Evolutionary conservation across 2,888 invertebrate species (phyloP).

Genomic region (Amblyteles armatorius): DNA sequence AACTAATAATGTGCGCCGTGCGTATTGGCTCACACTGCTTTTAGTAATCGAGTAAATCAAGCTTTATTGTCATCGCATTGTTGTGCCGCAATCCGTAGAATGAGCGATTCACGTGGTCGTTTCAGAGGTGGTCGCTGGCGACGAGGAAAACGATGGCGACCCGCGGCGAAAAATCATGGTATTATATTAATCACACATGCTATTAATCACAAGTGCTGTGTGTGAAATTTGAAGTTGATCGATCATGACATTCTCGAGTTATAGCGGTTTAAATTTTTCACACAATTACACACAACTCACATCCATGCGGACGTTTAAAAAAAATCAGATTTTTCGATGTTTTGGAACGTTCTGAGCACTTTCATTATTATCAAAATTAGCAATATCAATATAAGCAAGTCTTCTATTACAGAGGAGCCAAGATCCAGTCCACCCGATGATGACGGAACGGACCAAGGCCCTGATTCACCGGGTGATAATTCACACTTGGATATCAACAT

Average conservation of each 20-base stretch:
- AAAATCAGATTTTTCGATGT: no score
- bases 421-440: slow-evolving; percentile 27
- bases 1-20: not conserved
- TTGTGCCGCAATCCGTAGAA: not conserved
- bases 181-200: no score
- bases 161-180: slow-evolving; percentile 31
- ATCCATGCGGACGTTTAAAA: no score
- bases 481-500: slow-evolving; percentile 37
- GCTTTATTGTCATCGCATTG: slow-evolving; percentile 1
- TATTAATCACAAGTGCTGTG: no score
- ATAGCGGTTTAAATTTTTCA: no score
- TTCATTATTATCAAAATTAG: not conserved
- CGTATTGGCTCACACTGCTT: not conserved
- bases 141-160: slow-evolving; percentile 35
- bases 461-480: slow-evolving; percentile 11
- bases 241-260: no score
- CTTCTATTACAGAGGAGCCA: slow-evolving; percentile 5
- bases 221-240: no score
- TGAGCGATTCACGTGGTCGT: slow-evolving; percentile 50
- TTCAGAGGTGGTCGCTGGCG: slow-evolving; percentile 47
- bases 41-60: not conserved
- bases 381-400: not conserved
- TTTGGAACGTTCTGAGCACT: no score
- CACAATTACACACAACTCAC: no score
- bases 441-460: slow-evolving; percentile 30